A percentile compares a stretch with the other conserved stretches of the same genome.
phyloP scores from a whole-genome alignment of 2,113 vertebrate genomes.

The Sminthopsis crassicaudata region DNA sequence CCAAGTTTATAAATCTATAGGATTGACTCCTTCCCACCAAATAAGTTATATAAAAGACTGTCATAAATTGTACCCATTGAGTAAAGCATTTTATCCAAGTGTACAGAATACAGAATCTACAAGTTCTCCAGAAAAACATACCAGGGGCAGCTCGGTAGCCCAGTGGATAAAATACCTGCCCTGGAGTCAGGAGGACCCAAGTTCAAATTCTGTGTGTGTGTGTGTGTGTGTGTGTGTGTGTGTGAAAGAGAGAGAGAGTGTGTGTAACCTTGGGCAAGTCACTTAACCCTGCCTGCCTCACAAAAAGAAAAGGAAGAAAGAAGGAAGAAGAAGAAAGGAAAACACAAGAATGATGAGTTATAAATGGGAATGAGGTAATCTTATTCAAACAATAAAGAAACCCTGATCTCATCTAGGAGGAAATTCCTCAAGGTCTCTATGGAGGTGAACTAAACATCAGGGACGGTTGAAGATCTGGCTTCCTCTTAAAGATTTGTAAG shows the following conservation, averaged over 20 bases:
- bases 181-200: no score
- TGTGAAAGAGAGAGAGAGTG: no score
- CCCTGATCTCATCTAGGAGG: not conserved
- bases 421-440: not conserved
- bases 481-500: not conserved
- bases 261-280: no score
- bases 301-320: no score
- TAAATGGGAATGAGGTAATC: not conserved
- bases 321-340: not conserved
- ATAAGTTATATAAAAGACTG: not conserved
- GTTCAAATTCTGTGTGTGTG: no score
- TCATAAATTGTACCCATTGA: not conserved
- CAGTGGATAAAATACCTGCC: no score
- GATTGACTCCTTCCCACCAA: not conserved
- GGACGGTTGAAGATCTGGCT: not conserved
- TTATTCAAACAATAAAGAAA: not conserved
- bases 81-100: not conserved
- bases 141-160: no score
- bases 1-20: not conserved
- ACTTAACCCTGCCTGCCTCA: no score
- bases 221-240: no score
- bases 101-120: not conserved
- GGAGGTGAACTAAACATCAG: not conserved
- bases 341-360: not conserved
- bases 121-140: not conserved